Evolutionary conservation across 2,797 vertebrate species (phyloP).

Genomic region (Iguana delicatissima): DNA sequence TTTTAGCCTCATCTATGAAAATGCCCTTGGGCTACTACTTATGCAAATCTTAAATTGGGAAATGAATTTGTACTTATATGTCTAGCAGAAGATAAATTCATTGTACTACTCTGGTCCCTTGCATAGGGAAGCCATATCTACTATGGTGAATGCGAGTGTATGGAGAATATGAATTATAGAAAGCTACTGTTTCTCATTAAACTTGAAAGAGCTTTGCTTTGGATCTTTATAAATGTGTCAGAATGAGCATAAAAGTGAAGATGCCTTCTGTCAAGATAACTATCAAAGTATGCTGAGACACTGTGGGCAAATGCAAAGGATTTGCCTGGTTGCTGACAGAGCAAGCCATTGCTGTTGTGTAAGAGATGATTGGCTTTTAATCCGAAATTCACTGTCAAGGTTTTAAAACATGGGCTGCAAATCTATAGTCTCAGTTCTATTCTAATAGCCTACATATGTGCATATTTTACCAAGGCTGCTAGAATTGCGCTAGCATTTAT

Average conservation of each 20-base stretch:
- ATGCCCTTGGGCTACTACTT: background rate
- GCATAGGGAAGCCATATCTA: background rate
- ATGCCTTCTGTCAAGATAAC: constrained; percentile 48
- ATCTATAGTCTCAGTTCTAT: constrained; percentile 7
- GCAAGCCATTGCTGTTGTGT: constrained; percentile 23
- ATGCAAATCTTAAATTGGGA: background rate
- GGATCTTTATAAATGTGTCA: constrained; percentile 50
- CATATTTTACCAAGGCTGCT: constrained; percentile 19
- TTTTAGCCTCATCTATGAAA: background rate
- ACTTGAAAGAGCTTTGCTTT: constrained; percentile 53
- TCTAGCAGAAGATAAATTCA: background rate
- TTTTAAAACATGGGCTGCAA: constrained; percentile 42
- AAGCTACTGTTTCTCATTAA: constrained; percentile 49
- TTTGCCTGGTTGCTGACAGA: constrained; percentile 41
- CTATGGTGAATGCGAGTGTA: background rate
- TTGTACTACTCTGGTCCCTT: background rate
- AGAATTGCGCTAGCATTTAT: constrained; percentile 16
- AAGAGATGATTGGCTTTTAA: constrained; percentile 46
- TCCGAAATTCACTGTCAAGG: constrained; percentile 43
- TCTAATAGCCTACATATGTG: constrained; percentile 17
- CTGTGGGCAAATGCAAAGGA: constrained; percentile 19
- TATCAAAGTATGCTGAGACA: constrained; percentile 46
- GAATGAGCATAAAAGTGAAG: constrained; percentile 54
- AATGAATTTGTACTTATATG: background rate
- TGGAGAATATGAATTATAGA: constrained; percentile 30